Evolutionary conservation across 2,888 invertebrate species (phyloP).

Genomic region (Mimas tiliae): DNA sequence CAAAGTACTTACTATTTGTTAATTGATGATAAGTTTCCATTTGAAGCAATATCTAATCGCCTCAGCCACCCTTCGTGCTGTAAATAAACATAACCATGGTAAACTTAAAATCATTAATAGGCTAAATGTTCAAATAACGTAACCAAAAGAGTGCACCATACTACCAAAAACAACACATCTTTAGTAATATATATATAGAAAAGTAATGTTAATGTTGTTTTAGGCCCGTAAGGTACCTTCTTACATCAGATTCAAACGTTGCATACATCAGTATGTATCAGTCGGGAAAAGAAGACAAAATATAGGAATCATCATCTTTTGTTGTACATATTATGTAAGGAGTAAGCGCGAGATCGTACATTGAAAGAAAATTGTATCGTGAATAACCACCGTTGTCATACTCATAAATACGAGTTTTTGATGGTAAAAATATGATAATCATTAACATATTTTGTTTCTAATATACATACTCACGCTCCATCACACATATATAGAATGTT

Average conservation of each 20-base stretch:
- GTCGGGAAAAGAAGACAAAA: constrained; percentile 82
- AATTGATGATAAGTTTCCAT: constrained; percentile 8
- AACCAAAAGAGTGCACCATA: background rate
- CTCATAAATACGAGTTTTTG: too few species aligned
- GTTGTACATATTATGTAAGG: background rate
- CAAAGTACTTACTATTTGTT: background rate
- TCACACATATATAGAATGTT: background rate
- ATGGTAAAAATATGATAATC: background rate
- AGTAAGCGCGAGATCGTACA: background rate
- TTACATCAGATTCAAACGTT: constrained; percentile 37
- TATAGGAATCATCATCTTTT: constrained; percentile 19
- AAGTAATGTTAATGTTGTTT: background rate
- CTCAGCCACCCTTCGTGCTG: constrained; percentile 5
- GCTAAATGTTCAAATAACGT: background rate
- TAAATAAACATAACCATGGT: background rate
- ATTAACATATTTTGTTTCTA: background rate
- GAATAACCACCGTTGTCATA: too few species aligned
- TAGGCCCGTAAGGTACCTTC: background rate
- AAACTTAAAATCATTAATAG: background rate
- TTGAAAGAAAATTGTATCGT: background rate
- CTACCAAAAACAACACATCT: background rate
- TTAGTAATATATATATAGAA: background rate
- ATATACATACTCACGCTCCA: background rate
- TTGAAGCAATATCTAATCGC: background rate
- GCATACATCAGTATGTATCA: constrained; percentile 62